Conservation (phyloP, 2,797 vertebrate species). For the Pipistrellus nathusii region DNA sequence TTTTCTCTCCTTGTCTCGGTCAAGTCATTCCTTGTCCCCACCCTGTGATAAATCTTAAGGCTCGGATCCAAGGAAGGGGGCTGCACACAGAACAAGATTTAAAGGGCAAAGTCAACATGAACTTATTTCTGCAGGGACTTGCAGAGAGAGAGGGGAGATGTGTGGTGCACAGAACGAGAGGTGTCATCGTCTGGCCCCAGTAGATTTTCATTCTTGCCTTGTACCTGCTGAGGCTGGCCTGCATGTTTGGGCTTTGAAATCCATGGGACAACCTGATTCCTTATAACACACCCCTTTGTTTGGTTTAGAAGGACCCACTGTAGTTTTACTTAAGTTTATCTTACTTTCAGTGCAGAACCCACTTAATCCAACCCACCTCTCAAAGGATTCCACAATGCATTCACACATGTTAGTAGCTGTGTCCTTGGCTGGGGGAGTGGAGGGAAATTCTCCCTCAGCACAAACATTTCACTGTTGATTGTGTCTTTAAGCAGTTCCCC, state of each 20-base stretch:
- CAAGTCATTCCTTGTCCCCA: neutral
- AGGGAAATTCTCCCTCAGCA: neutral
- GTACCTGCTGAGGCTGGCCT: neutral
- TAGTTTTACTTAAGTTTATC: neutral
- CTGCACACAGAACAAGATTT: neutral
- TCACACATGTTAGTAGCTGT: neutral
- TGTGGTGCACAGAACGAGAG: neutral
- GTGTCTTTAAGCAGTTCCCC: neutral
- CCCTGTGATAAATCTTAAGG: neutral
- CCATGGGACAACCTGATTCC: neutral
- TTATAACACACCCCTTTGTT: neutral
- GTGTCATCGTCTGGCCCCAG: fast-evolving
- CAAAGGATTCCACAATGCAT: neutral
- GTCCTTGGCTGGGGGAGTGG: neutral
- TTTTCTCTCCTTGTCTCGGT: neutral
- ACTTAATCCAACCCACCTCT: neutral
- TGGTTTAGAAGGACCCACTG: neutral
- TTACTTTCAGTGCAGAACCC: neutral
- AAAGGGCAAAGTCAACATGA: neutral
- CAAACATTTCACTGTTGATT: neutral
- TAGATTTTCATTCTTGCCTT: neutral
- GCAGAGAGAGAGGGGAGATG: neutral
- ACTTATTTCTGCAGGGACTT: neutral
- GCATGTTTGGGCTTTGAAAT: neutral
- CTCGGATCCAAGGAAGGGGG: neutral